Evolutionary conservation across 53 echinoderm and acorn worm genomes (phyloP), one percentile per base, ranked within the genome.

Genomic region (Paelopatides confundens): DNA sequence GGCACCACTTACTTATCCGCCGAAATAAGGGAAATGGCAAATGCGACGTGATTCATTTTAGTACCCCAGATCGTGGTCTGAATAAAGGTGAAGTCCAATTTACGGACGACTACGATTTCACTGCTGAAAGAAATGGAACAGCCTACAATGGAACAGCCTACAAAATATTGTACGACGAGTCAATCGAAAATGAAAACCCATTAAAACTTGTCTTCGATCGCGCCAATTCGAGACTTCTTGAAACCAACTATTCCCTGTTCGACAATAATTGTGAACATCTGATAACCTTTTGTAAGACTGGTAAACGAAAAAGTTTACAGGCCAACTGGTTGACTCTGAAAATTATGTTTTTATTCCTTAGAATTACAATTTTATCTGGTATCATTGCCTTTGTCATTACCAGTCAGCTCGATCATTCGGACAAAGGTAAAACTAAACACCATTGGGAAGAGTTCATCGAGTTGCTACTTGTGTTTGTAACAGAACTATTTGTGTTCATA

Each of bases 31-130:
- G 79, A 11, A 34, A 54, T 33, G 79, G 79, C 1, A 79, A 53
- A 48, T 79, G 79, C 31, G 79, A 79, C 34, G 79, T 79, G 12
- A 79, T 79, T 17, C 79, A 79, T 31, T 79, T 79, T 27, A 17
- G 29, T n/a, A 14, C 33, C 0, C 21, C 2, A 29, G 15, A 74
- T 29, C 29, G 31, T 11, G 15, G n/a, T 23, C 1, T 21, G n/a
- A 4, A 23, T 17, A 74, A 40, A 46, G 74, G 40, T 26, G 27
- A 46, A 74, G 53, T 79, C 18, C 30, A 50, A 28, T 33, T 50
- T 32, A 53, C 27, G 11, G 21, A 14, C 26, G 79, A 53, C 43
- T 79, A 15, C 33, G 79, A 79, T 51, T 79, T 79, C 35, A 79
- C 79, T 10, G 31, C 2, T 11, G 31, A 52, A 15, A 9, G 3